Evolutionary conservation across 2,113 vertebrate genomes (phyloP).

Genomic region (Calyptommatus sinebrachiatus): DNA sequence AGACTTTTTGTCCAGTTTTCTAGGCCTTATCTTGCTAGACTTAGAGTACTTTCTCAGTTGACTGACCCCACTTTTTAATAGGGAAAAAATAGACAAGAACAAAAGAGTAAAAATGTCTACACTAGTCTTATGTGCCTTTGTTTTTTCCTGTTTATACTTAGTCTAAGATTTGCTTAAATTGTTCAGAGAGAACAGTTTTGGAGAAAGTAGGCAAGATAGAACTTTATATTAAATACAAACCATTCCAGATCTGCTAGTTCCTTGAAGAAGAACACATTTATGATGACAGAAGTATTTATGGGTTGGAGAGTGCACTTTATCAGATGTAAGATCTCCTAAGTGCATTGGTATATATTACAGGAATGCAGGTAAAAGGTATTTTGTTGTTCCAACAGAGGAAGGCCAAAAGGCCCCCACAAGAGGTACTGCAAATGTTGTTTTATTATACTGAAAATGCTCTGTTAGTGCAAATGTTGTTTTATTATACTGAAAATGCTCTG

Average conservation of each 20-base stretch:
- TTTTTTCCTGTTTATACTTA: constrained; percentile 28
- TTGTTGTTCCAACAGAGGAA: neutral
- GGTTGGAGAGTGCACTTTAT: neutral
- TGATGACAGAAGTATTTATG: neutral
- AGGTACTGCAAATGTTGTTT: neutral
- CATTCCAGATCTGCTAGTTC: neutral
- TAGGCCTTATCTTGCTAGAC: constrained; percentile 26
- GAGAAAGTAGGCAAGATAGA: neutral
- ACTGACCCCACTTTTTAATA: constrained; percentile 24
- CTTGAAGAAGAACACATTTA: neutral
- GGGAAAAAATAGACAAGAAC: constrained; percentile 35
- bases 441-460: neutral
- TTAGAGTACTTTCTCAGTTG: constrained; percentile 26
- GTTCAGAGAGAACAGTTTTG: constrained; percentile 36
- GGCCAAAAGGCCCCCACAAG: neutral
- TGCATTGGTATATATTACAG: neutral
- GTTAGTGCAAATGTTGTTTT: neutral
- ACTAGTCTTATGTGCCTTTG: constrained; percentile 44
- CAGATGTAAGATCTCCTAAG: neutral
- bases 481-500: neutral
- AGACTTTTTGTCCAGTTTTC: constrained; percentile 29
- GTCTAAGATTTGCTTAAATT: constrained; percentile 36
- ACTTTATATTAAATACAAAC: neutral
- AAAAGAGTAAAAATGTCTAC: constrained; percentile 5
- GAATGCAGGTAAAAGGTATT: neutral